phyloP scores from a whole-genome alignment of 2,888 invertebrate species.

The Dasypolia templi region DNA sequence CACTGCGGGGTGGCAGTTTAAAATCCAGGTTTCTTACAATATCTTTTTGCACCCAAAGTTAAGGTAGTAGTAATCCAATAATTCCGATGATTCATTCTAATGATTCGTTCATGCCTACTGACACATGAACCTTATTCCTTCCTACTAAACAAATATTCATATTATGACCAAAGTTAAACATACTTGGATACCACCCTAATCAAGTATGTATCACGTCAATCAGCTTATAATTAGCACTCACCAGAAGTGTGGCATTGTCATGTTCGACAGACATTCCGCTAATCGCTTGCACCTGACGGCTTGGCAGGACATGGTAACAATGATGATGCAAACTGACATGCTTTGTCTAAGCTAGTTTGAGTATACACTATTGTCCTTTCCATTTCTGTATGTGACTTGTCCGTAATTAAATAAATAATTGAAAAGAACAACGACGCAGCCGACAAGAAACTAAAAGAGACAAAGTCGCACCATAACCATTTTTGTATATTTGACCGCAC shows the following conservation, averaged over 20 bases:
- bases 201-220: conserved; percentile 27
- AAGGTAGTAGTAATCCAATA: background rate
- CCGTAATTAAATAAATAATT: background rate
- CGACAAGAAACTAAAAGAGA: background rate
- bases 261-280: conserved; percentile 30
- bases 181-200: conserved; percentile 2
- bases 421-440: background rate
- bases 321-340: conserved; percentile 9
- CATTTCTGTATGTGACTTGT: background rate
- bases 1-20: no score
- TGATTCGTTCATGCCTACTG: no score
- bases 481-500: background rate
- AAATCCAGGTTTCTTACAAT: background rate
- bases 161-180: background rate
- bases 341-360: background rate
- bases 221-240: conserved; percentile 35
- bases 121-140: no score
- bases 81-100: no score
- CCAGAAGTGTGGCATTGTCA: conserved; percentile 30
- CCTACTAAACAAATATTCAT: background rate
- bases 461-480: background rate
- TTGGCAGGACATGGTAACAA: conserved; percentile 17
- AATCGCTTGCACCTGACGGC: conserved; percentile 35
- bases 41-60: background rate
- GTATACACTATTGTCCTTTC: background rate